Evolutionary conservation across 2,113 vertebrate genomes (phyloP), one percentile per base, ranked within the genome.

Genomic region (Nannobrachium achirus): DNA sequence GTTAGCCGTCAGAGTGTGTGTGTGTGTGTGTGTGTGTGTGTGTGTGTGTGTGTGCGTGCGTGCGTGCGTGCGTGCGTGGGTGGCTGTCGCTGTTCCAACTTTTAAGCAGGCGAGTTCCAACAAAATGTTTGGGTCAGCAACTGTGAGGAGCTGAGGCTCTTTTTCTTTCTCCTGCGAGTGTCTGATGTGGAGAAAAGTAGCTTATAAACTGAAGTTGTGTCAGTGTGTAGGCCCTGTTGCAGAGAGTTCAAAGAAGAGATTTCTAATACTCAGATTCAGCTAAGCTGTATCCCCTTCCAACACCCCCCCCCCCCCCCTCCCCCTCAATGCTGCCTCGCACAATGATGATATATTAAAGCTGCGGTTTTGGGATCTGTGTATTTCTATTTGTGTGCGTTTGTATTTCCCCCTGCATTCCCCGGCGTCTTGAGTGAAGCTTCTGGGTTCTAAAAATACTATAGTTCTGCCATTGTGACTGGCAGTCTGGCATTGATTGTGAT

Each of bases 381-480:
- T 57, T 51, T 41, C 45, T 74, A 72, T 41, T 13, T 16, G 58
- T 45, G 72, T 64, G 7, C 53, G 53, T 52, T 56, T 49, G 44
- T 15, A 41, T 62, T 71, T 38, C 0, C 51, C 65, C 56, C n/a
- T n/a, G n/a, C n/a, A n/a, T n/a, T 64, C 14, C 8, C 4, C 49
- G 66, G 61, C 46, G 0, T 76, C 79, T 79, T 70, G 56, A 82
- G 75, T 75, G 86, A 88, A 83, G 73, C 75, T 33, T 64, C 53
- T 66, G 61, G 48, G 72, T 86, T 85, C 88, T 91, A 91, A 89
- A 92, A 90, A 91, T 92, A 91, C 77, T 58, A n/a, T n/a, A 84
- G 83, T 85, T 81, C 79, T 76, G 42, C 75, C 68, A 85, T 88
- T 87, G 84, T 88, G 72, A n/a, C n/a, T n/a, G n/a, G n/a, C n/a